Evolutionary conservation across 2,113 vertebrate genomes (phyloP), one percentile per base, ranked within the genome.

Genomic region (Crotophaga sulcirostris): DNA sequence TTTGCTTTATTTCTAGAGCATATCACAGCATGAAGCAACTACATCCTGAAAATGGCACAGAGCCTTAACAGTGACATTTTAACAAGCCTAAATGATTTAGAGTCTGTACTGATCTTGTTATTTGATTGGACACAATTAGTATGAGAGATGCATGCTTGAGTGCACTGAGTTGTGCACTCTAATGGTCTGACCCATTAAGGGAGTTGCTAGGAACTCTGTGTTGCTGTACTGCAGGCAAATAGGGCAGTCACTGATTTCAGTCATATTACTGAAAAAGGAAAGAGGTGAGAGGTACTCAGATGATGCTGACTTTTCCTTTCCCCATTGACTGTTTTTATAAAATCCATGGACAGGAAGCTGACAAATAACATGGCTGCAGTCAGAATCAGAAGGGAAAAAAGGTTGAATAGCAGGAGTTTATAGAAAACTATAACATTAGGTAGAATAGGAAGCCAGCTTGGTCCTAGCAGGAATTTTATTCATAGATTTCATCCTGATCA

Each of bases 51-150:
- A 97, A 96, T 45, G 68, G 33, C 62, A 95, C 77, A 93, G 81
- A 94, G 89, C 79, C 73, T 84, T 63, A 91, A 47, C 69, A 94
- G 86, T 90, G 84, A 62, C 83, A 92, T 97, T 96, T 95, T 97
- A 97, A 96, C 69, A 94, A 97, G 83, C 58, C 55, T 92, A 96
- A 94, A 84, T 93, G 94, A 97, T 95, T 96, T 94, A 94, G 55
- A 91, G 75, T 80, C 62, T 95, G 44, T 75, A 51, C 73, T 58
- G 63, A 90, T 64, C 76, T 74, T 59, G 56, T 85, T 95, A 95
- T 97, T 96, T 97, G 91, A 95, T 94, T 98, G 84, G 81, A 84
- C 75, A 79, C 89, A 90, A 92, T 98, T 98, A 97, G 82, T 73
- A 97, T 73, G 93, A 97, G 92, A 64, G 58, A 87, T 79, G 62